A percentile compares a stretch with the other conserved stretches of the same genome.
Conservation (phyloP, 2,888 invertebrate species). For the Thereva nobilitata region DNA sequence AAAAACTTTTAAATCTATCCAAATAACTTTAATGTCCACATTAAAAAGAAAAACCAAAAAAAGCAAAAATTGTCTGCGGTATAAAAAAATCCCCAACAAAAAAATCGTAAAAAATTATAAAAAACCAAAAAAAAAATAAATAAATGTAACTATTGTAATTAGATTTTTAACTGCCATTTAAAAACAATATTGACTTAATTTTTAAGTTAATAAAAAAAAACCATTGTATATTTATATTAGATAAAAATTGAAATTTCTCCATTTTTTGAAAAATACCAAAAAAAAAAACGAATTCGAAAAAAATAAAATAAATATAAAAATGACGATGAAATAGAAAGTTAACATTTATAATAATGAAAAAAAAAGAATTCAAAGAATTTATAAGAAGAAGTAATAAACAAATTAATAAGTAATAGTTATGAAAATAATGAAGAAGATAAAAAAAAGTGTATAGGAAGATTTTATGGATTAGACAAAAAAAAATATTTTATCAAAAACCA, state of each 20-base stretch:
- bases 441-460: background rate
- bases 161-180: conserved; percentile 35
- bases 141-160: conserved; percentile 20
- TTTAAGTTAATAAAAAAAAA: conserved; percentile 5
- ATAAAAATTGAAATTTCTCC: conserved; percentile 15
- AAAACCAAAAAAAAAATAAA: conserved; percentile 17
- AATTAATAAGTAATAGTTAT: conserved; percentile 19
- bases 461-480: conserved; percentile 17
- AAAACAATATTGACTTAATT: conserved; percentile 31
- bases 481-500: conserved; percentile 26
- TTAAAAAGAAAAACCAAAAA: too few relatives aligned
- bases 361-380: conserved; percentile 22
- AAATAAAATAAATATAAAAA: conserved; percentile 18
- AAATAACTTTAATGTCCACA: too few relatives aligned
- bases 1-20: too few relatives aligned
- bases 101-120: conserved; percentile 11
- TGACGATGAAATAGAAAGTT: conserved; percentile 30
- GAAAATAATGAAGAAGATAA: conserved; percentile 1
- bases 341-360: conserved; percentile 20
- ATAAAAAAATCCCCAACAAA: too few relatives aligned
- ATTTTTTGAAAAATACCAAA: conserved; percentile 22
- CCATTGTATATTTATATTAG: conserved; percentile 24
- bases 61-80: too few relatives aligned
- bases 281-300: conserved; percentile 9
- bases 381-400: conserved; percentile 2